These are phyloP conservation scores for Meloidogyne exigua DNA, from an alignment of 1,140 invertebrate genomes.

Conservation along the genomic window DNA sequence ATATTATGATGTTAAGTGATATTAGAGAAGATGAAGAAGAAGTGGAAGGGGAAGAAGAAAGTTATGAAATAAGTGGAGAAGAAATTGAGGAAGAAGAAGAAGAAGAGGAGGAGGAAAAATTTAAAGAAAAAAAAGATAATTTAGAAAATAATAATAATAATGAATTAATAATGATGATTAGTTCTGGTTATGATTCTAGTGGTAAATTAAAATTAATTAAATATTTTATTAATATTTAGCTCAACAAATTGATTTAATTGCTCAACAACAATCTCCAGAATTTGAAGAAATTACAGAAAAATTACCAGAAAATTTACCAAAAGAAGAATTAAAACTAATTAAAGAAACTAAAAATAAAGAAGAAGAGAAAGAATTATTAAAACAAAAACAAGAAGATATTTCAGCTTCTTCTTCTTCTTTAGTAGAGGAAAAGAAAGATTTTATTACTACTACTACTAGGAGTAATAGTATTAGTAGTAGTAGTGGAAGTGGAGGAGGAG, in stretches of 20 bases:
- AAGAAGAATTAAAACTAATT: neutral
- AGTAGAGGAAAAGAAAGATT: neutral
- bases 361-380: neutral
- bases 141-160: conserved; percentile 1
- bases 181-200: conserved; percentile 2
- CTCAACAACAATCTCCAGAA: conserved; percentile 1
- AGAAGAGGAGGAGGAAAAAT: neutral
- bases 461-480: too few species aligned
- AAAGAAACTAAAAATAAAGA: neutral
- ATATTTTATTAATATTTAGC: neutral
- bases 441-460: too few species aligned
- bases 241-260: neutral
- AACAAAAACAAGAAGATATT: neutral
- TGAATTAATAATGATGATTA: neutral
- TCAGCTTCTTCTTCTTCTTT: neutral
- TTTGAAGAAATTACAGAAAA: neutral
- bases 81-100: conserved; percentile 21
- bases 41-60: neutral
- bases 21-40: conserved; percentile 31
- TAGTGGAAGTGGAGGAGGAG: too few species aligned
- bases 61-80: conserved; percentile 19
- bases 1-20: conserved; percentile 43
- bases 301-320: neutral
- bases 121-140: neutral
- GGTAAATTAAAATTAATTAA: neutral